Base-by-base conservation (phyloP, 1,140 invertebrate species). In the Chionoecetes opilio region DNA sequence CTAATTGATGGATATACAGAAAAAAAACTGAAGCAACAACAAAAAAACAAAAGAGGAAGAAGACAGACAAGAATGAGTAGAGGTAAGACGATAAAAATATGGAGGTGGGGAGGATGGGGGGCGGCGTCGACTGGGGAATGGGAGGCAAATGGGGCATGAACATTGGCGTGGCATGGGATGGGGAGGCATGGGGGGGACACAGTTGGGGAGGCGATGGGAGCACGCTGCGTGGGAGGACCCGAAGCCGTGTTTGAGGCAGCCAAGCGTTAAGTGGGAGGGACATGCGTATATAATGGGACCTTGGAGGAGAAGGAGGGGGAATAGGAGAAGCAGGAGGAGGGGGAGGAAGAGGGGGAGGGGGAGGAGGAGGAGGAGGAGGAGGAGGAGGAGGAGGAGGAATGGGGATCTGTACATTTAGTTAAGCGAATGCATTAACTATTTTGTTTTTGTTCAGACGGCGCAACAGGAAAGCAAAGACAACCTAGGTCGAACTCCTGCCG, bases 201-300 rank as follows among this genome's bases (percentile, higher is more conserved):
- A 75, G 63, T 5, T 6, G 21, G n/a, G 63, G 26, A 75, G 34
- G 34, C 17, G 17, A 34, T 29, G 63, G 63, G n/a, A n/a, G n/a
- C 63, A 75, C n/a, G 63, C 63, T 75, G 63, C 63, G 63, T 75
- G 63, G 63, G 63, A 75, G 63, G 63, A 75, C 63, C 63, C 8
- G 63, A 21, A n/a, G 21, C 21, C 63, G n/a, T 75, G 63, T 75
- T 75, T 75, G 21, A 75, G 63, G 63, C 63, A 75, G 63, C 21
- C 21, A 75, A n/a, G 63, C 63, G 63, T 75, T 75, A 75, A 75
- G 63, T 75, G 63, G 63, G 63, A 75, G 63, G 63, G 63, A 75
- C 63, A n/a, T 75, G 63, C 63, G 63, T 75, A 75, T 26, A 75
- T 75, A 75, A 75, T 75, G 63, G n/a, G 63, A 1, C 46, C 46